A percentile compares a stretch with the other conserved stretches of the same genome.
Evolutionary conservation across 2,113 vertebrate species (phyloP).

Genomic region (Phaethon lepturus): DNA sequence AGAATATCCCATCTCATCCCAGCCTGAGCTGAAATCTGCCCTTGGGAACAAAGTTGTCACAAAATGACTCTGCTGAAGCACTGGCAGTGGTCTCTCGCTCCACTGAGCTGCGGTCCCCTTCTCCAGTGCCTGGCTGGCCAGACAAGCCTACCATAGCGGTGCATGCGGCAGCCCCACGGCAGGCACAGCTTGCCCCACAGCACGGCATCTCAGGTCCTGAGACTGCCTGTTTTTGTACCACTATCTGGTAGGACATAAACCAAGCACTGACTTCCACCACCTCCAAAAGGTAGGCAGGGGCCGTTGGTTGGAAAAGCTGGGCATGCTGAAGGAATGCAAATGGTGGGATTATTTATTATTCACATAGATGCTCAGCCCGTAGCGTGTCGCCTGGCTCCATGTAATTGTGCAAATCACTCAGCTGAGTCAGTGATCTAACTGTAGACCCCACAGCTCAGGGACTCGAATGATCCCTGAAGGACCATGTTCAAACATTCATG

Average conservation of each 20-base stretch:
- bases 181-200: fast-evolving
- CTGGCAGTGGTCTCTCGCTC: neutral
- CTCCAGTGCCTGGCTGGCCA: neutral
- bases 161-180: neutral
- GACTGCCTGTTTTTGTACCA: neutral
- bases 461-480: neutral
- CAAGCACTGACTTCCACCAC: neutral
- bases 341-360: neutral
- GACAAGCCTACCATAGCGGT: neutral
- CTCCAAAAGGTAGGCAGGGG: neutral
- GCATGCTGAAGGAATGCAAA: neutral
- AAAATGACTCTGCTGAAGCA: neutral
- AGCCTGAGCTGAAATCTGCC: neutral
- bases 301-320: neutral
- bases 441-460: neutral
- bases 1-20: neutral
- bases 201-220: neutral
- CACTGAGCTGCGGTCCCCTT: neutral
- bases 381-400: neutral
- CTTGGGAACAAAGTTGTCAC: neutral
- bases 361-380: neutral
- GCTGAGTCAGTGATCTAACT: neutral
- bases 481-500: neutral
- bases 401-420: neutral
- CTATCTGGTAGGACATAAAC: neutral